Percentiles rank a stretch among this genome's conserved stretches.
Conservation (phyloP, 2,888 invertebrate species). For the Drosophila lacicola region DNA sequence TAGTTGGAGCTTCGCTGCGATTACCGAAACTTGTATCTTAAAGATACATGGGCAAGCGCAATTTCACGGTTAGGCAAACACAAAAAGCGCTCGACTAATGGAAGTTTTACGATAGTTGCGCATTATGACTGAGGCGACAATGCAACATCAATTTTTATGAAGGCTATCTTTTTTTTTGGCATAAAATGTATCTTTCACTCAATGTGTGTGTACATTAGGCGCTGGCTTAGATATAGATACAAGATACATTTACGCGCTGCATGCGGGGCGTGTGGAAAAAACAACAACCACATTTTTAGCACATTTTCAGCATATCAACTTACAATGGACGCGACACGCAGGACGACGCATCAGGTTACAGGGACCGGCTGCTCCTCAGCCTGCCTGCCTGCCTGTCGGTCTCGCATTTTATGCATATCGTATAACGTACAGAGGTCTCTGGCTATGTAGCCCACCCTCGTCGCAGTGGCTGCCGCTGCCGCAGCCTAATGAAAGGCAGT, state of each 20-base stretch:
- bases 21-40: slow-evolving; percentile 27
- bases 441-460: slow-evolving; percentile 63
- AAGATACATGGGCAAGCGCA: slow-evolving; percentile 15
- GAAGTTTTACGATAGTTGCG: slow-evolving; percentile 75
- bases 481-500: slow-evolving; percentile 73
- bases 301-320: slow-evolving; percentile 77
- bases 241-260: slow-evolving; percentile 33
- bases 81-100: slow-evolving; percentile 59
- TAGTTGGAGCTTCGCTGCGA: background rate
- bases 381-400: background rate
- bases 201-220: slow-evolving; percentile 52
- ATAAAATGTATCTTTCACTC: slow-evolving; percentile 56
- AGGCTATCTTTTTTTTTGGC: background rate
- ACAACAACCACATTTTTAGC: slow-evolving; percentile 72
- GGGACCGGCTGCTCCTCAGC: slow-evolving; percentile 26
- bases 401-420: slow-evolving; percentile 65
- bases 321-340: slow-evolving; percentile 64
- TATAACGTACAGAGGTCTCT: slow-evolving; percentile 46
- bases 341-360: slow-evolving; percentile 75
- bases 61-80: slow-evolving; percentile 4
- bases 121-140: slow-evolving; percentile 41
- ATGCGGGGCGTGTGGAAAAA: slow-evolving; percentile 29
- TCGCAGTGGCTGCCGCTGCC: slow-evolving; percentile 20
- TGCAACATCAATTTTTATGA: slow-evolving; percentile 54
- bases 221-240: slow-evolving; percentile 33